Base-by-base conservation (phyloP, 2,888 invertebrate genomes). In the Acleris laterana region DNA sequence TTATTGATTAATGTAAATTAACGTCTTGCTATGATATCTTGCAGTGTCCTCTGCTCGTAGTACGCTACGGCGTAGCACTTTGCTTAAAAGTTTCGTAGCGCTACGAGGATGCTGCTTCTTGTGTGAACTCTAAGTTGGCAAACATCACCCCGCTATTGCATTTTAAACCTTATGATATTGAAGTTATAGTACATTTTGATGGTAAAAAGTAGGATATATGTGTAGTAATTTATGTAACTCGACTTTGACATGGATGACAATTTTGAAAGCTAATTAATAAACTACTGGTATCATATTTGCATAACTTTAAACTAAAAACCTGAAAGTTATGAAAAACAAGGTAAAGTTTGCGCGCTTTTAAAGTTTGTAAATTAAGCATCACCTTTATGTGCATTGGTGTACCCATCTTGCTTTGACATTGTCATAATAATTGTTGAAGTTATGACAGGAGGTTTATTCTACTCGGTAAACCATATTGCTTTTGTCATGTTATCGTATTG, bases 61-160 rank as follows among this genome's bases (percentile, higher is more conserved):
- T 17, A 46, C 16, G n/a, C 46, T 46, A 46, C n/a, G 17, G n/a
- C 46, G 46, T 17, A 46, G 46, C 46, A 46, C 46, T 46, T 46
- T 46, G 46, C 46, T 46, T 46, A 17, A 46, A 46, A 46, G 46
- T 46, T 46, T 17, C 46, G 46, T 46, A 46, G 46, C 5, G 46
- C 46, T 46, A 46, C 46, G 46, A 46, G 13, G 13, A 38, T 38
- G 17, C 7, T 17, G 17, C 46, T n/a, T 46, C 46, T 46, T 16
- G n/a, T 17, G 46, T 17, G 46, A 38, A 32, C 32, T 32, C 38
- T 1, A 16, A 46, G 6, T 46, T 17, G 7, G 17, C 17, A 17
- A 17, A 46, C 13, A 13, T 38, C 11, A 32, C 3, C 38, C 11
- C 0, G 44, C 5, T 46, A n/a, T 46, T 46, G 5, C n/a, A 46